Base-by-base conservation (phyloP, 2,797 vertebrate genomes). In the Arrhamphus sclerolepis region DNA sequence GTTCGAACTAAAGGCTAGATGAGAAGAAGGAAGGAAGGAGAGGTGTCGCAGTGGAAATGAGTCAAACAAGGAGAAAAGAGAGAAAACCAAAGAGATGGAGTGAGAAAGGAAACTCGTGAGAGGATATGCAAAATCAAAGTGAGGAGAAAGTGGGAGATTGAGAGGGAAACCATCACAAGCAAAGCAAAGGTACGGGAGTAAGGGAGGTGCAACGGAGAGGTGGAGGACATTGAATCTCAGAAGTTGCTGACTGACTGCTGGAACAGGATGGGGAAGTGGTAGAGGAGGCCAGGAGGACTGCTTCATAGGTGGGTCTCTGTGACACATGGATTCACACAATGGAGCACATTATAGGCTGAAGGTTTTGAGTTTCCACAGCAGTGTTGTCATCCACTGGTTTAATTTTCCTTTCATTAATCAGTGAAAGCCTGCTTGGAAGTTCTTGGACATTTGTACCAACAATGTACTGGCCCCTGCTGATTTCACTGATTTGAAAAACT, bases 211-310 rank as follows among this genome's bases (percentile, higher is more conserved):
- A 56, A 70, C 46, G 68, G 46, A 58, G 70, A 77, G 77, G 60
- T 75, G 77, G 75, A 87, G 83, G 80, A 64, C 75, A 84, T 43
- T 44, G 61, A 75, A 66, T 75, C 51, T 6, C 56, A 54, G 48
- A 68, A 86, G 81, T 73, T 87, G 88, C 86, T 89, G 90, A 90
- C 78, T 79, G 87, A 84, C 77, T 84, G 62, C 72, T 91, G 87
- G 87, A 89, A 89, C 87, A 87, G 89, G 89, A 91, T 87, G 73
- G 43, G 90, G 89, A 91, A 91, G 87, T 83, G 86, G 87, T 81
- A 76, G 81, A 78, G 64, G 72, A 87, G 82, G 75, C 72, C 79
- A 82, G 66, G 72, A 84, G 78, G 78, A 75, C 72, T 65, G 83
- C 84, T 85, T 88, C 86, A 88, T 87, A 87, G 84, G 84, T 86